Evolutionary conservation across 2,888 invertebrate genomes (phyloP).

Genomic region (Philereme transversata): DNA sequence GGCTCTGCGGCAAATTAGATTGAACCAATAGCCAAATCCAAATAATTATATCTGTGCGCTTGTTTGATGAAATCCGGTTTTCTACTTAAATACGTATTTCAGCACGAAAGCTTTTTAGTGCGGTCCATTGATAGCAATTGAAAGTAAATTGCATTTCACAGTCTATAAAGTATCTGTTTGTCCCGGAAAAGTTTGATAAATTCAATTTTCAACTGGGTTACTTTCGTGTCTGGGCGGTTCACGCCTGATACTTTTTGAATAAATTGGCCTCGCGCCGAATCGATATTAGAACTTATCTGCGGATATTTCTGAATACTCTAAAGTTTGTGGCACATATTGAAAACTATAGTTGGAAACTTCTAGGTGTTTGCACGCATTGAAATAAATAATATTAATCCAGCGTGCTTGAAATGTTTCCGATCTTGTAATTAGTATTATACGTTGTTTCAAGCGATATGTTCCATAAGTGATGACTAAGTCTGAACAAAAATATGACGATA

Average conservation of each 20-base stretch:
- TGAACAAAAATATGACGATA: too few relatives aligned
- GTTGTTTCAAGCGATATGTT: too few relatives aligned
- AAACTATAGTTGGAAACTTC: constrained; percentile 11
- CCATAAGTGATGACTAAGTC: too few relatives aligned
- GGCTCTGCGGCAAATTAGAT: constrained; percentile 13
- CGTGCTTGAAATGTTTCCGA: too few relatives aligned
- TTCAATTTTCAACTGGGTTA: constrained; percentile 78
- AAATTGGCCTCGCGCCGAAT: constrained; percentile 71
- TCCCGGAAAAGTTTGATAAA: constrained; percentile 79
- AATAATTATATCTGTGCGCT: constrained; percentile 3
- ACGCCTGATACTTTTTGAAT: constrained; percentile 78
- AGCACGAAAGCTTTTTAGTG: constrained; percentile 30
- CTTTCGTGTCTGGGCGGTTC: constrained; percentile 74
- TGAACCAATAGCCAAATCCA: constrained; percentile 5
- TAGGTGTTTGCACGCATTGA: too few relatives aligned
- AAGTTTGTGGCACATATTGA: constrained; percentile 31
- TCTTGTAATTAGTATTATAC: too few relatives aligned
- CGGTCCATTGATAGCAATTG: constrained; percentile 68
- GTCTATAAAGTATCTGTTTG: constrained; percentile 79
- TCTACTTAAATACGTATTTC: constrained; percentile 23
- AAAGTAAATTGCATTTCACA: constrained; percentile 79
- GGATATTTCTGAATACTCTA: constrained; percentile 27
- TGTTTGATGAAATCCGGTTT: constrained; percentile 1
- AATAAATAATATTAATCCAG: too few relatives aligned
- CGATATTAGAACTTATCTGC: constrained; percentile 57